Percentiles rank a stretch among this genome's conserved stretches.
These are phyloP conservation scores for Leuciscus idus DNA, from an alignment of 2,113 vertebrate genomes.

Conservation along the genomic window DNA sequence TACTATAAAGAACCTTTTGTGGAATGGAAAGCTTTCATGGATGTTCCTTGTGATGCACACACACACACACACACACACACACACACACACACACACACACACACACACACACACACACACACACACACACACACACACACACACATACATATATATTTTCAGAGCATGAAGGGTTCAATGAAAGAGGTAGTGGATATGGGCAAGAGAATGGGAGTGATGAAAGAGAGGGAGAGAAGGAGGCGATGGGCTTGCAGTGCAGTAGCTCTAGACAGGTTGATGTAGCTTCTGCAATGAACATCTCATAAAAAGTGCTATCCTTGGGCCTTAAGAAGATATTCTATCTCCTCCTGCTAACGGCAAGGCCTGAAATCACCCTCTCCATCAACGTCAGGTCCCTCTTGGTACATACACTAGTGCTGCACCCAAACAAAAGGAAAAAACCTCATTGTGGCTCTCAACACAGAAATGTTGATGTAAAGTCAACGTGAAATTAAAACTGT, in stretches of 20 bases:
- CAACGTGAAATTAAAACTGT: background rate
- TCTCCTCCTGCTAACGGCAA: slow-evolving; percentile 74
- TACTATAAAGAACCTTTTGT: too few relatives aligned
- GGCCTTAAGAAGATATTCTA: slow-evolving; percentile 80
- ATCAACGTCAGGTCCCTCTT: slow-evolving; percentile 76
- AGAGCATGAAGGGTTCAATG: slow-evolving; percentile 2
- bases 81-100: too few relatives aligned
- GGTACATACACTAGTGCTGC: slow-evolving; percentile 67
- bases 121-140: too few relatives aligned
- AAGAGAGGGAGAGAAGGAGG: slow-evolving; percentile 61
- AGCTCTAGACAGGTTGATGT: slow-evolving; percentile 81
- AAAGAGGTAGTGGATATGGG: slow-evolving; percentile 57
- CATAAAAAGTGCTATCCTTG: slow-evolving; percentile 81
- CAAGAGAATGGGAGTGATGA: slow-evolving; percentile 58
- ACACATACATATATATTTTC: too few relatives aligned
- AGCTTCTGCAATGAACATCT: slow-evolving; percentile 81
- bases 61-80: too few relatives aligned
- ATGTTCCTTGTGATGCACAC: too few relatives aligned
- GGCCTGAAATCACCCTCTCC: slow-evolving; percentile 80
- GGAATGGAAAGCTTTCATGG: too few relatives aligned
- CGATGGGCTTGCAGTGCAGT: slow-evolving; percentile 61
- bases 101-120: too few relatives aligned
- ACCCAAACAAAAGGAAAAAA: slow-evolving; percentile 66
- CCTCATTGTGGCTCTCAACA: background rate
- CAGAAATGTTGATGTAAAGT: background rate